Evolutionary conservation across 2,888 invertebrate species (phyloP).

Genomic region (Taphrorychus bicolor): DNA sequence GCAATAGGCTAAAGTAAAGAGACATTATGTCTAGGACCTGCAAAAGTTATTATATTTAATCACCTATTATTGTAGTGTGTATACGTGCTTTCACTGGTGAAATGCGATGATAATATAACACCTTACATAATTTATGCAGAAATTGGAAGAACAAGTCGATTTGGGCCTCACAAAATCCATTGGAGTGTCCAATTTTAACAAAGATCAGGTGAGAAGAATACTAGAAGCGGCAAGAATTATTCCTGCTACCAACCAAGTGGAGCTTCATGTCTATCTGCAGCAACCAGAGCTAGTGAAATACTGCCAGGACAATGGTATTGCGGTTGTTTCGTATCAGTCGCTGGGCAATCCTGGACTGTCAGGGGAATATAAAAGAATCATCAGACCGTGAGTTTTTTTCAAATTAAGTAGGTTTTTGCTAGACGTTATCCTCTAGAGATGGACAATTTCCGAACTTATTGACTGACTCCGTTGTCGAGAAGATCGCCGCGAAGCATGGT

Average conservation of each 20-base stretch:
- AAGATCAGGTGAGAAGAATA: conserved; percentile 69
- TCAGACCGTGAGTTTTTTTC: too few relatives aligned
- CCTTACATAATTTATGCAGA: conserved; percentile 21
- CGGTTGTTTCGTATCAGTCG: conserved; percentile 62
- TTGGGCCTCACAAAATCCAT: conserved; percentile 76
- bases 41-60: too few relatives aligned
- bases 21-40: too few relatives aligned
- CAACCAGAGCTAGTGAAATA: conserved; percentile 61
- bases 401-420: too few relatives aligned
- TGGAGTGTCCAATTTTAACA: too few relatives aligned
- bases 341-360: conserved; percentile 56
- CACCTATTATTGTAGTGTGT: too few relatives aligned
- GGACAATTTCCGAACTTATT: not conserved
- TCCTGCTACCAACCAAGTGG: conserved; percentile 71
- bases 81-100: too few relatives aligned
- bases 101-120: not conserved
- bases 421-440: not conserved
- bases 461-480: conserved; percentile 3
- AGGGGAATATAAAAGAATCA: too few relatives aligned
- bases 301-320: conserved; percentile 58
- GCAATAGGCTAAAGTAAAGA: too few relatives aligned
- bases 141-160: conserved; percentile 71
- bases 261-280: conserved; percentile 64
- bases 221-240: conserved; percentile 64
- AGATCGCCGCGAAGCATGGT: conserved; percentile 11